Conservation (phyloP, 2,888 invertebrate species). For the Eretmocerus hayati region DNA sequence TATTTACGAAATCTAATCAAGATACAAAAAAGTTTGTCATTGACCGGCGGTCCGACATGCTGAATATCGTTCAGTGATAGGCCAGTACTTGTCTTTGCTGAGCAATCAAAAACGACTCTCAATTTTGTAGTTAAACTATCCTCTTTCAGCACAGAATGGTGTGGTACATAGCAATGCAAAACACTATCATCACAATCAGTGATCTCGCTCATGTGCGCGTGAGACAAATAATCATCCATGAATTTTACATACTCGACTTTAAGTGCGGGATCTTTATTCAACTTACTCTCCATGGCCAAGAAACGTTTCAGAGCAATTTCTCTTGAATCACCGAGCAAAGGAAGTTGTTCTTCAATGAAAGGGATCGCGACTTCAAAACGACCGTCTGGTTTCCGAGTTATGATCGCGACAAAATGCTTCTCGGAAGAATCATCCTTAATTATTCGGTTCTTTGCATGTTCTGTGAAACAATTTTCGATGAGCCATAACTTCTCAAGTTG, state of each 20-base stretch:
- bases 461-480: too few species aligned
- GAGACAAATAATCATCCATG: conserved; percentile 11
- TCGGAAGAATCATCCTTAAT: too few species aligned
- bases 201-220: conserved; percentile 10
- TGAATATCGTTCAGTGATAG: conserved; percentile 28
- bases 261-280: not conserved
- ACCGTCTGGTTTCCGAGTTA: not conserved
- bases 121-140: conserved; percentile 24
- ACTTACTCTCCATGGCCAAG: conserved; percentile 1
- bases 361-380: not conserved
- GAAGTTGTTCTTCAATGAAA: not conserved
- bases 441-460: too few species aligned
- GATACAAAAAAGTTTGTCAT: conserved; percentile 24
- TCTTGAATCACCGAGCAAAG: conserved; percentile 10
- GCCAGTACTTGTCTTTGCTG: conserved; percentile 14
- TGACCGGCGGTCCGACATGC: conserved; percentile 27
- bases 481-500: too few species aligned
- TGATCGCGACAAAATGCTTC: conserved; percentile 3
- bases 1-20: conserved; percentile 5
- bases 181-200: not conserved
- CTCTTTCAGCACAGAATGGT: conserved; percentile 23
- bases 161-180: conserved; percentile 16
- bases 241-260: conserved; percentile 8
- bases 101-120: conserved; percentile 25
- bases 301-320: conserved; percentile 9